Conservation (phyloP, 2,797 vertebrate genomes). For the Enteromius argenteus region DNA sequence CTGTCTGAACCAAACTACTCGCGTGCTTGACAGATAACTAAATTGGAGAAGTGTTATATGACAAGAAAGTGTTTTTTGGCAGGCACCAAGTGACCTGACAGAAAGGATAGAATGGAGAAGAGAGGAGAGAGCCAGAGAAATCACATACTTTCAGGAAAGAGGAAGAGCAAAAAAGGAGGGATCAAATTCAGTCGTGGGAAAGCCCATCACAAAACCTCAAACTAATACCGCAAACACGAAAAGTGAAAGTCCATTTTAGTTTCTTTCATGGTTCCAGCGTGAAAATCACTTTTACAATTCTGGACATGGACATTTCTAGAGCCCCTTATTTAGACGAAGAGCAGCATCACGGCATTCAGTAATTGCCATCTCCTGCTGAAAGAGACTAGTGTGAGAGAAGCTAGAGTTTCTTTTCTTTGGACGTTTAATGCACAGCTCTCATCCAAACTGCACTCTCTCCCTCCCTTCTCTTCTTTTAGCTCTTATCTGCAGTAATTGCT, state of each 20-base stretch:
- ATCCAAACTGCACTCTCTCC: conserved; percentile 43
- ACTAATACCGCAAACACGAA: conserved; percentile 3
- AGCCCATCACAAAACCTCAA: conserved; percentile 53
- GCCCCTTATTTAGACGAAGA: not conserved
- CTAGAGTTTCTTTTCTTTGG: conserved; percentile 65
- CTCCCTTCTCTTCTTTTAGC: conserved; percentile 21
- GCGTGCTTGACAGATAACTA: conserved; percentile 7
- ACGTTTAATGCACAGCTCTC: conserved; percentile 17
- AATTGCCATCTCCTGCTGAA: conserved; percentile 44
- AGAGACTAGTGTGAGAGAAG: conserved; percentile 34
- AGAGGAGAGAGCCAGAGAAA: conserved; percentile 41
- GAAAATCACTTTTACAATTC: conserved; percentile 9
- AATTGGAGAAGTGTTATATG: conserved; percentile 41
- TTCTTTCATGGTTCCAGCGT: conserved; percentile 11
- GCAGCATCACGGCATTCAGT: conserved; percentile 28
- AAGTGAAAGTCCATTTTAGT: conserved; percentile 12
- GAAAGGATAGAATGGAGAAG: conserved; percentile 57
- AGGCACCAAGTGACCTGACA: conserved; percentile 45
- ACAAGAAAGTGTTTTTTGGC: conserved; percentile 62
- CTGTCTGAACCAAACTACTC: conserved; percentile 4
- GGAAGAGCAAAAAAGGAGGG: conserved; percentile 39
- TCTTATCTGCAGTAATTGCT: conserved; percentile 53
- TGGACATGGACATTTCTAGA: conserved; percentile 15
- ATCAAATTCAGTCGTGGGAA: conserved; percentile 63
- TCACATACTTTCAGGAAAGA: conserved; percentile 34